A percentile compares a stretch with the other conserved stretches of the same genome.
Evolutionary conservation across 2,888 invertebrate species (phyloP).

Genomic region (Chalcosyrphus nemorum): DNA sequence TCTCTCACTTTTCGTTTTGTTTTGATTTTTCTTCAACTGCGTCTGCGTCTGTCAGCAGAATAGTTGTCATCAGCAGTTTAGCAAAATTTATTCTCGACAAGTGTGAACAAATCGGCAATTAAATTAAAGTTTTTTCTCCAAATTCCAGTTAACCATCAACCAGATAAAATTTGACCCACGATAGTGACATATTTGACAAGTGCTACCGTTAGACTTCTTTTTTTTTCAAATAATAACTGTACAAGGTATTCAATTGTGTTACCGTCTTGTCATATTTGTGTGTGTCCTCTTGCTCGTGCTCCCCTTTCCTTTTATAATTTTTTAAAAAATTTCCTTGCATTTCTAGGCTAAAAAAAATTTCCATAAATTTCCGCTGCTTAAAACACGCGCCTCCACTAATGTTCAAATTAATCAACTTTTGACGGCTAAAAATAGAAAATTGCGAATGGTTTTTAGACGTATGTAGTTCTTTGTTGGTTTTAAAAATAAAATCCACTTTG

Average conservation of each 20-base stretch:
- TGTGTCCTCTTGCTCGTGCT: conserved; percentile 1
- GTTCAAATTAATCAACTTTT: background rate
- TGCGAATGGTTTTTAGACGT: conserved; percentile 1
- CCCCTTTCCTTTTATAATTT: no score
- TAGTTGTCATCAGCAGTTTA: conserved; percentile 46
- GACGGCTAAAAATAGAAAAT: conserved; percentile 34
- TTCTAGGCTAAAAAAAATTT: background rate
- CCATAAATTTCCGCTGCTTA: background rate
- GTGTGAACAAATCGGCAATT: conserved; percentile 25
- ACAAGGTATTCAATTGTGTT: conserved; percentile 27
- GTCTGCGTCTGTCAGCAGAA: conserved; percentile 62
- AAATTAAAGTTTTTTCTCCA: background rate
- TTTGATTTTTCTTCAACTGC: conserved; percentile 40
- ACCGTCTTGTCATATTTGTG: background rate
- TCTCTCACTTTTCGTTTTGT: conserved; percentile 32
- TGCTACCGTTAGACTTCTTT: background rate
- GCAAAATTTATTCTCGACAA: conserved; percentile 31
- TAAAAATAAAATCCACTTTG: conserved; percentile 26
- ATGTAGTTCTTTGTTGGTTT: conserved; percentile 4
- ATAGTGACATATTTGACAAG: background rate
- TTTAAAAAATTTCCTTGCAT: background rate
- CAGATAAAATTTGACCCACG: background rate
- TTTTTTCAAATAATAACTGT: background rate
- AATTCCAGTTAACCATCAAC: background rate
- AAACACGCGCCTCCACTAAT: background rate